Base-by-base conservation (phyloP, 2,888 invertebrate species). In the Hirudinaria manillensis region DNA sequence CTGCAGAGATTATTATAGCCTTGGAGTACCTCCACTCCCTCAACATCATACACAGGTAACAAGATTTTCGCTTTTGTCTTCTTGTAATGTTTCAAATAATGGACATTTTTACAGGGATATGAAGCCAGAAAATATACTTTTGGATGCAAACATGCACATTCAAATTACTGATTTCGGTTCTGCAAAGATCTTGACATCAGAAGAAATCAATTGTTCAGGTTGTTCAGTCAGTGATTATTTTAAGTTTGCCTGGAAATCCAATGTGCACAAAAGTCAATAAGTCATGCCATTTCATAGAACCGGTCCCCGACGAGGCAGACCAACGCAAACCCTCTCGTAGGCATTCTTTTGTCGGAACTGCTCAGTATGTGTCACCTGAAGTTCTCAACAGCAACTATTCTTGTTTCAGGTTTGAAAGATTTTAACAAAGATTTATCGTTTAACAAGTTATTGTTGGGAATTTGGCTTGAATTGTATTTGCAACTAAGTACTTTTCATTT, bases 301-400 rank as follows among this genome's bases (percentile, higher is more conserved):
- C 45, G 45, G 61, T 27, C 61, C 61, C 29, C 61, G 29, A 13
- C 21, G 61, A 61, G 7, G 61, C 19, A 10, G 61, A 61, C 24
- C 61, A 61, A 61, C n/a, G 29, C 13, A 68, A 68, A 24, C 7
- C 36, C 29, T 24, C 51, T 16, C 53, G 74, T 24, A 76, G 81
- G 76, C 82, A 83, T 79, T 88, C 88, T 16, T 98, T 99, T 86
- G 98, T 98, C 21, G 99, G 99, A 72, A 99, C 98, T 19, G 97
- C 99, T 2, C 97, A 98, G 85, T 99, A 98, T 86, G 96, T 99
- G 0, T 96, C 96, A 76, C 99, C 99, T 2, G 99, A 99, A 87
- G 89, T 98, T 78, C 87, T 99, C 72, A 91, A 83, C 29, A 85
- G 86, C 80, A 83, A 83, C 79, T 80, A 78, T 56, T 80, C 83